These are phyloP conservation scores for Muraenolepis orangiensis DNA, from an alignment of 2,797 vertebrate genomes.

Conservation along the genomic window DNA sequence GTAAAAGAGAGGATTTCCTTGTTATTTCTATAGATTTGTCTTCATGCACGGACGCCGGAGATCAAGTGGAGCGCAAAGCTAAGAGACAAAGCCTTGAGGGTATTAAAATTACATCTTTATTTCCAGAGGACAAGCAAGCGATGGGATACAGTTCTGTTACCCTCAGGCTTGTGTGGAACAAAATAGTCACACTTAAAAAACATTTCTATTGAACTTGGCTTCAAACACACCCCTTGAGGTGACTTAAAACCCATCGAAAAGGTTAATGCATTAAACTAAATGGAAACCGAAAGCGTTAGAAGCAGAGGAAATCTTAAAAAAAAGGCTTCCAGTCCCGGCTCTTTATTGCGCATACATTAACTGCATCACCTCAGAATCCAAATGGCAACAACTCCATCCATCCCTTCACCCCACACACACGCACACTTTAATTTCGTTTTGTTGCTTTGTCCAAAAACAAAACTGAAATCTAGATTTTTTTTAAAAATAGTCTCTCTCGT, in stretches of 20 bases:
- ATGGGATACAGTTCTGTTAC: conserved; percentile 42
- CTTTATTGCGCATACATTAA: conserved; percentile 37
- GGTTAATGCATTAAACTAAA: conserved; percentile 57
- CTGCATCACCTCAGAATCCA: conserved; percentile 12
- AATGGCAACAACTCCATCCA: background rate
- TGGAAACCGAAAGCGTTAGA: conserved; percentile 35
- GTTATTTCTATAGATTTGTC: background rate
- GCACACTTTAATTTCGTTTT: too few species aligned
- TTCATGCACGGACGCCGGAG: background rate
- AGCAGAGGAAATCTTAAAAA: conserved; percentile 47
- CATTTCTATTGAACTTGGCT: background rate
- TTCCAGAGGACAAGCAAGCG: conserved; percentile 55
- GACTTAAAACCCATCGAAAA: conserved; percentile 35
- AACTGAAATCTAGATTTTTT: conserved; percentile 58
- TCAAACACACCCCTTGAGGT: background rate
- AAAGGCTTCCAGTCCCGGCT: conserved; percentile 43
- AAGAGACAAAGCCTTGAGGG: conserved; percentile 17
- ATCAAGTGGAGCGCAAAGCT: background rate
- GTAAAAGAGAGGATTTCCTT: too few species aligned
- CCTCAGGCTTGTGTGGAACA: conserved; percentile 19
- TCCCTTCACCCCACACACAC: too few species aligned
- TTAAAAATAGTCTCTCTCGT: conserved; percentile 69
- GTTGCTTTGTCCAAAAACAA: conserved; percentile 53
- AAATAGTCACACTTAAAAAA: background rate
- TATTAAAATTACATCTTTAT: conserved; percentile 57